phyloP scores from a whole-genome alignment of 2,113 vertebrate genomes.

The Galeopterus variegatus region DNA sequence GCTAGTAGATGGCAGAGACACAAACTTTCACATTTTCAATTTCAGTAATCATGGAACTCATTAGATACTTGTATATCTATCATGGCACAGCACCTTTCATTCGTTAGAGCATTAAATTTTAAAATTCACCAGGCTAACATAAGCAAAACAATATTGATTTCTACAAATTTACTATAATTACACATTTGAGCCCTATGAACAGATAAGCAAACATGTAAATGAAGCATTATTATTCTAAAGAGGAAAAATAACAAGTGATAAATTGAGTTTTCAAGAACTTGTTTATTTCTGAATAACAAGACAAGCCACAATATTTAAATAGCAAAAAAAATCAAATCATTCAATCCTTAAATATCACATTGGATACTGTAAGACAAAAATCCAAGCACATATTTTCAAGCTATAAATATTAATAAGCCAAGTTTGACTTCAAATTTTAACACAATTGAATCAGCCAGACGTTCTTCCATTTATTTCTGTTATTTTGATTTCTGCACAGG shows the following conservation, averaged over 20 bases:
- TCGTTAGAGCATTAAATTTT: neutral
- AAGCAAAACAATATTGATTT: constrained; percentile 17
- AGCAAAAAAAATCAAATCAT: constrained; percentile 52
- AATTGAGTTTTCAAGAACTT: constrained; percentile 50
- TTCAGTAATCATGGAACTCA: neutral
- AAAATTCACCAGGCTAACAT: neutral
- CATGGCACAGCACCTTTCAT: neutral
- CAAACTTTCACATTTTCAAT: neutral
- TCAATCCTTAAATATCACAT: constrained; percentile 47
- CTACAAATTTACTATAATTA: constrained; percentile 40
- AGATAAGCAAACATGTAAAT: constrained; percentile 27
- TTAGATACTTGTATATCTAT: neutral
- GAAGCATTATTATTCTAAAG: constrained; percentile 2
- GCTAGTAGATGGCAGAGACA: neutral
- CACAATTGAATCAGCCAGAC: constrained; percentile 71
- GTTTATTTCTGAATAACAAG: constrained; percentile 61
- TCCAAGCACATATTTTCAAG: constrained; percentile 67
- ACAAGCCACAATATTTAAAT: constrained; percentile 64
- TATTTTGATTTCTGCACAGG: constrained; percentile 65
- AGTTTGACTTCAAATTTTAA: constrained; percentile 68
- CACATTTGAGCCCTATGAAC: neutral
- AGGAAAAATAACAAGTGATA: constrained; percentile 44
- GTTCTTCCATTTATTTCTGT: constrained; percentile 58
- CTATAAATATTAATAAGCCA: constrained; percentile 78
- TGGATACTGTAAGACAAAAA: constrained; percentile 56